These are phyloP conservation scores for Phaenicophaeus curvirostris DNA, from an alignment of 2,797 vertebrate genomes.

Conservation along the genomic window DNA sequence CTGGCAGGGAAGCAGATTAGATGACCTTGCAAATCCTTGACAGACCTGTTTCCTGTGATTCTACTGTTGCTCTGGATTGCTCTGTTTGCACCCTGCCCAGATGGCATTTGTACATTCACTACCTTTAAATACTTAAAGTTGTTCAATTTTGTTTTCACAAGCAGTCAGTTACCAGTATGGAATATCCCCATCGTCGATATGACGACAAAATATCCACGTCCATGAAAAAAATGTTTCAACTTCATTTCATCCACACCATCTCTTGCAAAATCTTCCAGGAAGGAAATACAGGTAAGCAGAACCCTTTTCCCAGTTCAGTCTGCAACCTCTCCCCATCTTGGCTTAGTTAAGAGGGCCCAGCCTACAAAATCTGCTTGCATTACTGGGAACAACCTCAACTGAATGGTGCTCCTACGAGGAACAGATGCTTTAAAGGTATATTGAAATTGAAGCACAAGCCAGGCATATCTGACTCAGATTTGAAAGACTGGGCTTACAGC, in stretches of 20 bases:
- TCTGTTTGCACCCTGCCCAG: background rate
- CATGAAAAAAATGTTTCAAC: background rate
- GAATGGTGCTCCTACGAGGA: background rate
- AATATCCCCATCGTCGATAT: rapidly evolving
- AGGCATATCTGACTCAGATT: background rate
- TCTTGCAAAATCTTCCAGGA: background rate
- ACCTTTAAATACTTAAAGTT: background rate
- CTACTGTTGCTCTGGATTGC: background rate
- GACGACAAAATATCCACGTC: background rate
- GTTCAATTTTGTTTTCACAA: background rate
- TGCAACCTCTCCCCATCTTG: background rate
- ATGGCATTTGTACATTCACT: background rate
- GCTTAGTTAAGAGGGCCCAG: background rate
- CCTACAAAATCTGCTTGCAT: background rate
- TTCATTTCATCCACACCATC: background rate
- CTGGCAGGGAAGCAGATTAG: background rate
- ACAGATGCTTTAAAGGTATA: background rate
- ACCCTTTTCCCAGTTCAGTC: background rate
- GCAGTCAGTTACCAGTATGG: background rate
- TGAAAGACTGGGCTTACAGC: background rate
- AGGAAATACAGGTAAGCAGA: rapidly evolving
- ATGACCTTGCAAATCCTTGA: background rate
- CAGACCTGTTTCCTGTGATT: background rate
- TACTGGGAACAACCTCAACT: background rate
- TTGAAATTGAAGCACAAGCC: background rate